Evolutionary conservation across 1,140 invertebrate species (phyloP).

Genomic region (Pseudomyrmex concolor): DNA sequence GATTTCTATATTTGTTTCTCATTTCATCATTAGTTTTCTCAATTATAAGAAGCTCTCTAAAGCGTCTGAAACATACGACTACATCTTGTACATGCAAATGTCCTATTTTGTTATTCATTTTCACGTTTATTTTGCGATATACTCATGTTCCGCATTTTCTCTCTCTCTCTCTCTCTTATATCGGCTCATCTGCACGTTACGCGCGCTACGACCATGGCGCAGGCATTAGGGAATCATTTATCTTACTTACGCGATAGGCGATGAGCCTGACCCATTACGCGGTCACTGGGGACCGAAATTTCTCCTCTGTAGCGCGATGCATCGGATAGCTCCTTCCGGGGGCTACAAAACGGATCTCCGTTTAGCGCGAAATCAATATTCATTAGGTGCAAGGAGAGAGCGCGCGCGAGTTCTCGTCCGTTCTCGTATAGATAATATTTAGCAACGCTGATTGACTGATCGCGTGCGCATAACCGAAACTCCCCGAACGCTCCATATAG

Average conservation of each 20-base stretch:
- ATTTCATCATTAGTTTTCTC: too few relatives aligned
- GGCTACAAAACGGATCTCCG: conserved; percentile 42
- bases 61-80: background rate
- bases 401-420: conserved; percentile 20
- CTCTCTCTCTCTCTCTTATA: conserved; percentile 26
- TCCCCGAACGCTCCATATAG: background rate
- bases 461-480: background rate
- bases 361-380: conserved; percentile 69
- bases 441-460: conserved; percentile 67
- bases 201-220: conserved; percentile 52
- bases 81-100: conserved; percentile 10
- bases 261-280: conserved; percentile 70
- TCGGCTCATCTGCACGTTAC: conserved; percentile 62
- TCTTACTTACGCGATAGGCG: conserved; percentile 72
- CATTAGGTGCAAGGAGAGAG: conserved; percentile 58
- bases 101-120: background rate
- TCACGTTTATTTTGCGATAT: conserved; percentile 6
- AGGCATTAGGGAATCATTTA: conserved; percentile 74
- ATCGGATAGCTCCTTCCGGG: conserved; percentile 29
- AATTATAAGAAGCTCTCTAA: background rate
- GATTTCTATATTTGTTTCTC: background rate
- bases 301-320: conserved; percentile 54
- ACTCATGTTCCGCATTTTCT: background rate
- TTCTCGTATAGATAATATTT: conserved; percentile 62
- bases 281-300: conserved; percentile 69